Evolutionary conservation across 2,797 vertebrate species (phyloP), one percentile per base, ranked within the genome.

Genomic region (Micropoecilia bifurca): DNA sequence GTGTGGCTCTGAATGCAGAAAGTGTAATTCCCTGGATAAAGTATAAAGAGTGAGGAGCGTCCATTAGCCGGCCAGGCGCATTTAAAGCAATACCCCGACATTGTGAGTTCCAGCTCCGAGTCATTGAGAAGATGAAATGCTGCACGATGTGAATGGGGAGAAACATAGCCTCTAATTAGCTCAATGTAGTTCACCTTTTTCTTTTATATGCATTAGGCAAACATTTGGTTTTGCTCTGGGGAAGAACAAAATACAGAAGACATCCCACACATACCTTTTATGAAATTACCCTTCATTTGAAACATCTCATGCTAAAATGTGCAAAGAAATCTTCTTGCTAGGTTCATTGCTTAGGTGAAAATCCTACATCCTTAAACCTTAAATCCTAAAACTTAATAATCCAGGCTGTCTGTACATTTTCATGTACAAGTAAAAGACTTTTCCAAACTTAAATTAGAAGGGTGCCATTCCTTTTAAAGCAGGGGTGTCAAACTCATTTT

Each of bases 21-120:
- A 59, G 81, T 84, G 90, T 92, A 90, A 94, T 94, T 94, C 93
- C 83, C 88, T 84, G 88, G 84, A 88, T 91, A 81, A 91, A 92
- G 88, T 85, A 90, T 91, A 89, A 93, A 91, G 90, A 93, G 83
- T 14, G 87, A 92, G 92, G 93, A 93, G 92, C 87, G 91, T 93
- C 94, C 94, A 94, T 95, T 95, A 94, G 93, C 90, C 30, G 77
- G 88, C 85, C 83, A 90, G 91, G 88, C 81, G 83, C 88, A 85
- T 93, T 90, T 92, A 91, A 91, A 93, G 86, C 82, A 88, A 93
- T 87, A 90, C 91, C 84, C 88, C 82, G 85, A 91, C 90, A 90
- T 90, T 90, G 89, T 92, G 88, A 79, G 78, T 88, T 88, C 87
- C 66, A 84, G 80, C 80, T 68, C 74, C 22, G 85, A 87, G 89